Evolutionary conservation across 2,797 vertebrate species (phyloP), one percentile per base, ranked within the genome.

Genomic region (Galaxias olidus): DNA sequence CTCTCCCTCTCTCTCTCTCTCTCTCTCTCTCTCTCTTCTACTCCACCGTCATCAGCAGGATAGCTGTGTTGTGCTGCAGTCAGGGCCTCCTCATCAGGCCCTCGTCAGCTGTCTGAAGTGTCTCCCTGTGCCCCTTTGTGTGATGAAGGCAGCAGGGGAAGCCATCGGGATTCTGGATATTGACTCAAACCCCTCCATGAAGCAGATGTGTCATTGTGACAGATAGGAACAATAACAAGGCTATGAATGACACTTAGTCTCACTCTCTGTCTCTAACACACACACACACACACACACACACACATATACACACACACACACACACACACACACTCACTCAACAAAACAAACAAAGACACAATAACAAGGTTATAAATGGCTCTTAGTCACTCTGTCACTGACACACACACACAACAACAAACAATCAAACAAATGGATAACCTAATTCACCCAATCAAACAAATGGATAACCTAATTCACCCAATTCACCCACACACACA

Each of bases 391-490:
- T n/a, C n/a, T n/a, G n/a, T n/a, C n/a, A n/a, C n/a, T n/a, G n/a
- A 41, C 43, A 42, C 59, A 43, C 41, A 19, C 62, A 49, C 20
- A 61, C 48, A 42, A n/a, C n/a, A n/a, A n/a, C n/a, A n/a, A n/a
- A n/a, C n/a, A n/a, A n/a, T n/a, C n/a, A n/a, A n/a, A n/a, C n/a
- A n/a, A n/a, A n/a, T n/a, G n/a, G n/a, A n/a, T n/a, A n/a, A n/a
- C n/a, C n/a, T n/a, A n/a, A n/a, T n/a, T n/a, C n/a, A n/a, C n/a
- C n/a, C n/a, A n/a, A n/a, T n/a, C n/a, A n/a, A n/a, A n/a, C n/a
- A n/a, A n/a, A n/a, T n/a, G n/a, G n/a, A n/a, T n/a, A n/a, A n/a
- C n/a, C n/a, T n/a, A n/a, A n/a, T n/a, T n/a, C n/a, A n/a, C n/a
- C 18, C 13, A 13, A 13, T 18, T 50, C 17, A 14, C 17, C 14